phyloP scores from a whole-genome alignment of 2,113 vertebrate species.

The Salvelinus fontinalis region DNA sequence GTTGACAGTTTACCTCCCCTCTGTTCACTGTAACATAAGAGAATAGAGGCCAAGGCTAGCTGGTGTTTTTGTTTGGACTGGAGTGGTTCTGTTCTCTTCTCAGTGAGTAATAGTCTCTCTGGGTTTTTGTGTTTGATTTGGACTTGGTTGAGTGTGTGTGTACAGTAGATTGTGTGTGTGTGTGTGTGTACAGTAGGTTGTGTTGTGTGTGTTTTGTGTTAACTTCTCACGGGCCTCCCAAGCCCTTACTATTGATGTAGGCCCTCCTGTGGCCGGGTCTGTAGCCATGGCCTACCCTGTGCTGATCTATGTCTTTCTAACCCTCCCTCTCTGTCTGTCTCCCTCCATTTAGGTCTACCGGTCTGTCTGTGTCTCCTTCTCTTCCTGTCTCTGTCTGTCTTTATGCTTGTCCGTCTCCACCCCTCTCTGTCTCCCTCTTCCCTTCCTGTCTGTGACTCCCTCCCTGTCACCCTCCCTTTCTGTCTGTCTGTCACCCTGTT shows the following conservation, averaged over 20 bases:
- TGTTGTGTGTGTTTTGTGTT: background rate
- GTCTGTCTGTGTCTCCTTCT: slow-evolving; percentile 1
- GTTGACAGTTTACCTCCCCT: background rate
- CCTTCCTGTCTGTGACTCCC: too few relatives aligned
- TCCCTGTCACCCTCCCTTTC: too few relatives aligned
- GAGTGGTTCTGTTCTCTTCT: background rate
- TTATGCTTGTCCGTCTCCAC: too few relatives aligned
- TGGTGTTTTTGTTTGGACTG: background rate
- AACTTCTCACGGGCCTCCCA: background rate
- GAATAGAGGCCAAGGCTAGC: background rate
- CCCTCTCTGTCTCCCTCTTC: too few relatives aligned
- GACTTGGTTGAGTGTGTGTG: background rate
- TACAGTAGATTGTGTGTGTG: too few relatives aligned
- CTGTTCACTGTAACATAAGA: background rate
- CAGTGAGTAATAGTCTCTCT: slow-evolving; percentile 2
- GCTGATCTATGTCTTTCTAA: background rate
- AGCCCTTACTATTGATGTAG: background rate
- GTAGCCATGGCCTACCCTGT: background rate
- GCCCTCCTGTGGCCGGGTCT: background rate
- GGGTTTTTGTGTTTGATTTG: too few relatives aligned
- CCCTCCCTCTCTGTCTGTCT: slow-evolving; percentile 6
- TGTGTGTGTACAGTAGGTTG: background rate
- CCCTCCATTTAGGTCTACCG: background rate
- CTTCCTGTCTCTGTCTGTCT: background rate
- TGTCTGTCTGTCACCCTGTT: too few relatives aligned